Conservation (phyloP, 1,140 invertebrate species). For the Calycopis cecrops region DNA sequence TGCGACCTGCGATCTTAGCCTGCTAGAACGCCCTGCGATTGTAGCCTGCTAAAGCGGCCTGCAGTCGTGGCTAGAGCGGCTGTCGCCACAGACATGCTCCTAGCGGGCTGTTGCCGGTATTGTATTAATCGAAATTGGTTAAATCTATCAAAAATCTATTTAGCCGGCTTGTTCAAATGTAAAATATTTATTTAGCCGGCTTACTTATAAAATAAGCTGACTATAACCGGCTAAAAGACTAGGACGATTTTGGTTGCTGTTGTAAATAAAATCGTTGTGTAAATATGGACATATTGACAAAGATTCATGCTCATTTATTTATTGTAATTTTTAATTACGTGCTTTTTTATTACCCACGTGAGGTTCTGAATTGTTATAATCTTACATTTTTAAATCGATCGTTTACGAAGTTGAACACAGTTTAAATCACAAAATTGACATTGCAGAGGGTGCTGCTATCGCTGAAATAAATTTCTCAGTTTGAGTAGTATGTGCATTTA, state of each 20-base stretch:
- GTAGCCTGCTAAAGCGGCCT: too few relatives aligned
- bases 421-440: too few relatives aligned
- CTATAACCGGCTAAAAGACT: constrained; percentile 5
- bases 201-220: constrained; percentile 4
- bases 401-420: too few relatives aligned
- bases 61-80: too few relatives aligned
- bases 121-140: background rate
- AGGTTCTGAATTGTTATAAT: constrained; percentile 5
- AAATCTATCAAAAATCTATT: constrained; percentile 1
- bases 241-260: constrained; percentile 4
- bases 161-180: background rate
- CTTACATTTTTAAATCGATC: background rate
- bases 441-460: too few relatives aligned
- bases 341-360: background rate
- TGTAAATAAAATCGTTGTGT: constrained; percentile 4
- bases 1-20: too few relatives aligned
- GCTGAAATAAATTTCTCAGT: too few relatives aligned
- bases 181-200: constrained; percentile 4
- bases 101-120: background rate
- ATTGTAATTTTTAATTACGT: constrained; percentile 8
- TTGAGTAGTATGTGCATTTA: too few relatives aligned
- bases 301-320: constrained; percentile 11
- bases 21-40: too few relatives aligned
- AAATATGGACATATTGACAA: constrained; percentile 7
- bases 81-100: background rate